These are phyloP conservation scores for Alfaro cultratus DNA, from an alignment of 2,797 vertebrate genomes.

Conservation along the genomic window DNA sequence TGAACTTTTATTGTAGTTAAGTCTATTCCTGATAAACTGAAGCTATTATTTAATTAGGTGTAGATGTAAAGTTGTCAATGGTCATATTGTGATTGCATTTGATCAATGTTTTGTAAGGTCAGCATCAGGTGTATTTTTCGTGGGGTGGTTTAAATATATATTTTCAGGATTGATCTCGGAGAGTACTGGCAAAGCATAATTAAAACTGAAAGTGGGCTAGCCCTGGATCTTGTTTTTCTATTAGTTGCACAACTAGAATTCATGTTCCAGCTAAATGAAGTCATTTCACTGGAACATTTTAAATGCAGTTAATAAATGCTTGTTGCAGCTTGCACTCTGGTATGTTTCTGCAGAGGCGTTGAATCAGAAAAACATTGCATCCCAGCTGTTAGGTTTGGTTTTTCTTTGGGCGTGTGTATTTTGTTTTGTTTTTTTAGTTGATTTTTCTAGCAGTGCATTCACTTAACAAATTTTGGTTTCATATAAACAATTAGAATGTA, in stretches of 20 bases:
- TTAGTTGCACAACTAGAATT: not conserved
- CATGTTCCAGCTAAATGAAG: not conserved
- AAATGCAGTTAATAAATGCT: constrained; percentile 4
- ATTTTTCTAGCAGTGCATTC: not conserved
- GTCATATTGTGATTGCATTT: not conserved
- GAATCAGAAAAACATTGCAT: constrained; percentile 4
- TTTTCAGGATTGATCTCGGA: not conserved
- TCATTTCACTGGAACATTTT: not conserved
- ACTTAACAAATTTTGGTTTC: not conserved
- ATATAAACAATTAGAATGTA: not conserved
- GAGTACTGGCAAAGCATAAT: not conserved
- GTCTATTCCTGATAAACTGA: no score
- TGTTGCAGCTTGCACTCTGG: not conserved
- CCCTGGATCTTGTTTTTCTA: not conserved
- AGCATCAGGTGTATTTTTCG: not conserved
- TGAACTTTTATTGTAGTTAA: no score
- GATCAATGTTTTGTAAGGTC: not conserved
- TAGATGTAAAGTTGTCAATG: not conserved
- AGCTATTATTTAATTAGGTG: no score
- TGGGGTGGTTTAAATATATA: not conserved
- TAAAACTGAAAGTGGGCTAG: not conserved
- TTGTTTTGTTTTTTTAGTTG: constrained; percentile 10
- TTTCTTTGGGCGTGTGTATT: not conserved
- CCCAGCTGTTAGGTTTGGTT: constrained; percentile 18
- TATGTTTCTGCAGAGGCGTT: not conserved